Conservation (phyloP, 2,113 vertebrate species). For the Dunckerocampus dactyliophorus region DNA sequence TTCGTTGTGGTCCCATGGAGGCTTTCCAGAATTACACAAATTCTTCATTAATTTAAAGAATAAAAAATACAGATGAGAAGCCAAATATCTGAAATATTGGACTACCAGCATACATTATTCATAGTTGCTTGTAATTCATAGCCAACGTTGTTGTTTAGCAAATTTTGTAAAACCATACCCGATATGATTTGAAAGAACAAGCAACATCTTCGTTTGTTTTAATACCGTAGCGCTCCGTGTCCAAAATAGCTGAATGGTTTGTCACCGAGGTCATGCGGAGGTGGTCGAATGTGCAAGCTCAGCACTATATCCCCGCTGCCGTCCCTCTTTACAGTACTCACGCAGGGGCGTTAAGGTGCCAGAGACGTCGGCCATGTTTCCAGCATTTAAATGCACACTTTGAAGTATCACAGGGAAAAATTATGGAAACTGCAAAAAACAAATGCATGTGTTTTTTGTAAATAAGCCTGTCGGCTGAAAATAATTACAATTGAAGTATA, state of each 20-base stretch:
- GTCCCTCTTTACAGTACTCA: constrained; percentile 15
- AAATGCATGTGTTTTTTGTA: too few species aligned
- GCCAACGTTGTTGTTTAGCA: neutral
- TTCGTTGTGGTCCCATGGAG: neutral
- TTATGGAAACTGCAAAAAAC: too few species aligned
- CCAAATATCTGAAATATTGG: constrained; percentile 19
- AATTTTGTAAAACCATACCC: constrained; percentile 5
- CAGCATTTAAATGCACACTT: neutral
- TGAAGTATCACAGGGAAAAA: neutral
- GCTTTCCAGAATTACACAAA: neutral
- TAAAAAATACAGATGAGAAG: constrained; percentile 3
- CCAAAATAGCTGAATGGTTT: constrained; percentile 21
- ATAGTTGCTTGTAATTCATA: constrained; percentile 11
- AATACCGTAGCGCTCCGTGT: neutral
- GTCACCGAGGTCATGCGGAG: constrained; percentile 37
- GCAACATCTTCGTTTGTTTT: neutral
- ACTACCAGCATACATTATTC: constrained; percentile 5
- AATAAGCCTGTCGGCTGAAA: too few species aligned
- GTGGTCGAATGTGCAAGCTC: constrained; percentile 39
- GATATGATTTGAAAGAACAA: constrained; percentile 12
- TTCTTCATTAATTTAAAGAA: neutral
- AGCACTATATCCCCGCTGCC: constrained; percentile 22
- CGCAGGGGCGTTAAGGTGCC: constrained; percentile 19
- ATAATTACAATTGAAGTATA: too few species aligned
- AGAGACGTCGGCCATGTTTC: constrained; percentile 26